Evolutionary conservation across 2,797 vertebrate species (phyloP), one percentile per base, ranked within the genome.

Genomic region (Etheostoma nigrum): DNA sequence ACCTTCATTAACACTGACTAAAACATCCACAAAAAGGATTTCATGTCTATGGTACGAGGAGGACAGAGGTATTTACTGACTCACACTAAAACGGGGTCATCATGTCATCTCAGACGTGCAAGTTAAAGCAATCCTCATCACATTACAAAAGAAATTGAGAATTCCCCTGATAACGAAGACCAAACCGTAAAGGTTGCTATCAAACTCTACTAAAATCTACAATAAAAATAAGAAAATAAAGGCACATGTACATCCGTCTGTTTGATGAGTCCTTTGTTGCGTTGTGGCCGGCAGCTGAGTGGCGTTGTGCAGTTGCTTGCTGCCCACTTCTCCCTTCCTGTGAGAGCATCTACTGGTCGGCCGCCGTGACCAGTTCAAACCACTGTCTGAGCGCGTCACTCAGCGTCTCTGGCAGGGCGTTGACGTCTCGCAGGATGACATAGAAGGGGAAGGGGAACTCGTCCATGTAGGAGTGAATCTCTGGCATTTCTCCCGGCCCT

Each of bases 371-470:
- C 3, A 99, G 95, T 80, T 99, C 98, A 75, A 99, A 99, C 98
- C 98, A 99, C 91, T 99, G 98, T 48, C 98, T 92, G 82, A 99
- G 96, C 0, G 98, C 98, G 45, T 99, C 98, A 0, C 98, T 97
- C 83, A 99, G 96, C 0, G 97, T 99, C 91, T 99, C 97, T 0
- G 98, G 98, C 81, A 99, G 93, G 0, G 96, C 93, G 0, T 98
- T 99, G 82, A 98, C 96, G 6, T 99, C 96, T 19, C 98, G 92
- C 58, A 99, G 96, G 91, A 99, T 98, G 85, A 98, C 84, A 66
- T 99, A 99, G 92, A 99, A 99, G 0, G 98, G 98, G 91, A 99
- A 99, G 0, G 98, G 98, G 88, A 99, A 99, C 91, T 99, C 97
- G 1, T 99, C 98, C 96, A 99, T 98, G 91, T 99, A 99, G 33